These are phyloP conservation scores for Lithophane semibrunnea DNA, from an alignment of 2,888 invertebrate genomes.

Conservation along the genomic window DNA sequence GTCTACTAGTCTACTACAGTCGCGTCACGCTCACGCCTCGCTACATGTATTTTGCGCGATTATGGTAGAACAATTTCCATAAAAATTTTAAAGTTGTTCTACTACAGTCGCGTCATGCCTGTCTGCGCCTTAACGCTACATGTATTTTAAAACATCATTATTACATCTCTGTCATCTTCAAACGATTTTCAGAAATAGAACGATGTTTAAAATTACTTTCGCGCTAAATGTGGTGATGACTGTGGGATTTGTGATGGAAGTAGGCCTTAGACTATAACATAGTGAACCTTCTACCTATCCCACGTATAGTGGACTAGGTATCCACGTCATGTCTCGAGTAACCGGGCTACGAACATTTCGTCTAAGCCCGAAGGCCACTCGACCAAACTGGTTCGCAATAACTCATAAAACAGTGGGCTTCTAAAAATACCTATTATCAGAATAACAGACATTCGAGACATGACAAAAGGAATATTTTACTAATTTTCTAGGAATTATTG, in stretches of 20 bases:
- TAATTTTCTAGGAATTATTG: constrained; percentile 38
- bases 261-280: neutral
- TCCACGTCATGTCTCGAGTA: constrained; percentile 50
- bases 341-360: constrained; percentile 56
- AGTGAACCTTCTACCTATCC: constrained; percentile 34
- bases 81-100: too few relatives aligned
- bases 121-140: too few relatives aligned
- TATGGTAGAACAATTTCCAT: too few relatives aligned
- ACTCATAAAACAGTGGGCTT: constrained; percentile 54
- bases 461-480: constrained; percentile 39
- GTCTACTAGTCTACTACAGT: too few relatives aligned
- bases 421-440: constrained; percentile 57
- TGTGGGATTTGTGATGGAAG: neutral
- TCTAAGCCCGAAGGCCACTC: constrained; percentile 57
- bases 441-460: constrained; percentile 48
- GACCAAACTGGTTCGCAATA: constrained; percentile 57
- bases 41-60: too few relatives aligned
- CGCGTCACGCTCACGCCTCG: too few relatives aligned
- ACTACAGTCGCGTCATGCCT: too few relatives aligned
- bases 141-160: neutral
- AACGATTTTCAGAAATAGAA: neutral
- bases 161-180: neutral
- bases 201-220: neutral
- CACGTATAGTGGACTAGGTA: neutral
- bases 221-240: neutral